Percentiles rank a stretch among this genome's conserved stretches.
phyloP scores from a whole-genome alignment of 2,113 vertebrate species.

The Cisticola juncidis region DNA sequence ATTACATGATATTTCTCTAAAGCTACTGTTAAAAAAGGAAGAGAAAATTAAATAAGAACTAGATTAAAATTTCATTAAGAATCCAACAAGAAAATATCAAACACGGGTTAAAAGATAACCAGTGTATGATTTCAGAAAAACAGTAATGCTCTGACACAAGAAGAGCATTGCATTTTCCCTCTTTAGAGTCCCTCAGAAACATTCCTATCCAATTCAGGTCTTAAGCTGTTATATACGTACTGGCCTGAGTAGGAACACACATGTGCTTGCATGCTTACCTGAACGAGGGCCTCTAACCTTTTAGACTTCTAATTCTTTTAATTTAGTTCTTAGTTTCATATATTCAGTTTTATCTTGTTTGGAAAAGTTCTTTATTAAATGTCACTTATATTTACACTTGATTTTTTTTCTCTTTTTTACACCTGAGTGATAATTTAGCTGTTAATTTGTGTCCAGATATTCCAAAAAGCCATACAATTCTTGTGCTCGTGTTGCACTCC shows the following conservation, averaged over 20 bases:
- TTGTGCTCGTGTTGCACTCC: constrained; percentile 54
- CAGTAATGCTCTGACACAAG: constrained; percentile 49
- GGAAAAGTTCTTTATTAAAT: constrained; percentile 76
- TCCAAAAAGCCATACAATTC: constrained; percentile 69
- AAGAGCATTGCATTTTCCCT: constrained; percentile 31
- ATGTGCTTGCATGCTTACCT: constrained; percentile 45
- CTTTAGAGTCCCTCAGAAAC: constrained; percentile 37
- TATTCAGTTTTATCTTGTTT: constrained; percentile 71
- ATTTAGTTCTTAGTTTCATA: constrained; percentile 72
- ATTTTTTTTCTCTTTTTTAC: constrained; percentile 54
- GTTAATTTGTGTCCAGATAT: constrained; percentile 74
- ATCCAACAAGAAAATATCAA: constrained; percentile 64
- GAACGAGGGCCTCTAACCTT: constrained; percentile 31
- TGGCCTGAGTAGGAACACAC: constrained; percentile 43
- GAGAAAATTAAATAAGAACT: constrained; percentile 71
- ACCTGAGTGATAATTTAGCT: constrained; percentile 83
- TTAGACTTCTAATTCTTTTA: constrained; percentile 68
- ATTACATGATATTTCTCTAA: constrained; percentile 59
- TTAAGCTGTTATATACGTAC: background rate
- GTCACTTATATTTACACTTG: constrained; percentile 79
- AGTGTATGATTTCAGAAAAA: constrained; percentile 41
- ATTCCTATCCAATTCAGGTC: constrained; percentile 32
- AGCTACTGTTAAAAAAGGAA: constrained; percentile 68
- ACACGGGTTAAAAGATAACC: constrained; percentile 66
- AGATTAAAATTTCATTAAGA: constrained; percentile 76